Evolutionary conservation across 1,140 invertebrate species (phyloP).

Genomic region (Oscheius sp.): DNA sequence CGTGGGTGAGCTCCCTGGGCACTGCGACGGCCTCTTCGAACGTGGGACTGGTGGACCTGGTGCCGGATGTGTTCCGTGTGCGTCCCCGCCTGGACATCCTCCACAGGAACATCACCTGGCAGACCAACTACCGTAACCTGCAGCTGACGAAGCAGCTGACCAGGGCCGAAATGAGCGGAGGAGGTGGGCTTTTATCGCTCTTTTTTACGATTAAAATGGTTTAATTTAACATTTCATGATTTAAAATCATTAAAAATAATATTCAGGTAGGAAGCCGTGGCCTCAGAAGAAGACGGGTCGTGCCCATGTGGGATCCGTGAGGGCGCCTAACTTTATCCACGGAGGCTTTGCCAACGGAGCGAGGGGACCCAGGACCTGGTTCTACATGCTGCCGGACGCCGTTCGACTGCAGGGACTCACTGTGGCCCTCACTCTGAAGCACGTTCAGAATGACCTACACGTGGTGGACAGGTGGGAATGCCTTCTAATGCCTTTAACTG

Average conservation of each 20-base stretch:
- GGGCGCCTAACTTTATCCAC: conserved; percentile 75
- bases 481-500: no score
- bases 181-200: conserved; percentile 63
- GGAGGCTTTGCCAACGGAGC: conserved; percentile 83
- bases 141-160: conserved; percentile 70
- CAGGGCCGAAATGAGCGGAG: conserved; percentile 79
- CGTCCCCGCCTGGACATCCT: conserved; percentile 77
- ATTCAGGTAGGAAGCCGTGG: conserved; percentile 61
- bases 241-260: conserved; percentile 3
- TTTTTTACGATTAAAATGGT: background rate
- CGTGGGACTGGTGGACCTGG: conserved; percentile 78
- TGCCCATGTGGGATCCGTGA: conserved; percentile 83
- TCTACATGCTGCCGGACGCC: conserved; percentile 84
- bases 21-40: conserved; percentile 76
- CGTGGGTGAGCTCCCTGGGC: conserved; percentile 71
- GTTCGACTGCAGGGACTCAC: conserved; percentile 70
- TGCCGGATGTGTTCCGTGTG: conserved; percentile 69
- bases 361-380: conserved; percentile 79
- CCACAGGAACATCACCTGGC: conserved; percentile 82
- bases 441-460: conserved; percentile 88
- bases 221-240: background rate
- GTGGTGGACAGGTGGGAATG: conserved; percentile 74
- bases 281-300: conserved; percentile 87
- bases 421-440: conserved; percentile 79
- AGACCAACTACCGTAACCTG: conserved; percentile 77